Evolutionary conservation across 2,888 invertebrate species (phyloP).

Genomic region (Napeogenes inachia): DNA sequence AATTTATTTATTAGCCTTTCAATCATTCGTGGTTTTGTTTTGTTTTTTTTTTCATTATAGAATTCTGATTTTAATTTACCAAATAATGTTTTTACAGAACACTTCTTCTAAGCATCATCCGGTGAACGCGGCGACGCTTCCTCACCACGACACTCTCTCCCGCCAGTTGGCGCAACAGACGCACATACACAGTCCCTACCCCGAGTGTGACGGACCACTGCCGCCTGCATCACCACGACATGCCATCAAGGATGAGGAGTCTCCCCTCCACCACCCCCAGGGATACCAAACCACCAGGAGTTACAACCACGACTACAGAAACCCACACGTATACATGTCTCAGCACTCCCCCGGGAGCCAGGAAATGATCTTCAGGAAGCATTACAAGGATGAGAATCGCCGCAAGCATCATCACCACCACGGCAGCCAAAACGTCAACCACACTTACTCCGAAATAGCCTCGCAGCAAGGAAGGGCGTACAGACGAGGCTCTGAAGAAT

Average conservation of each 20-base stretch:
- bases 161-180: slow-evolving; percentile 68
- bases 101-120: slow-evolving; percentile 89
- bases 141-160: slow-evolving; percentile 79
- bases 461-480: slow-evolving; percentile 70
- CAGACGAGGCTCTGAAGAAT: slow-evolving; percentile 75
- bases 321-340: slow-evolving; percentile 71
- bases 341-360: slow-evolving; percentile 71
- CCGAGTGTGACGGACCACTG: slow-evolving; percentile 69
- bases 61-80: not conserved
- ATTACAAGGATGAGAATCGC: slow-evolving; percentile 66
- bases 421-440: slow-evolving; percentile 80
- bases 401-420: slow-evolving; percentile 72
- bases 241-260: slow-evolving; percentile 63
- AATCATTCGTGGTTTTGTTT: slow-evolving; percentile 11
- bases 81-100: slow-evolving; percentile 77
- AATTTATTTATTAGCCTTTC: slow-evolving; percentile 12
- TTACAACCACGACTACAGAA: slow-evolving; percentile 70
- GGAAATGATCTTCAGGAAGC: slow-evolving; percentile 69
- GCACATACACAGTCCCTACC: slow-evolving; percentile 75
- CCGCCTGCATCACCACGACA: slow-evolving; percentile 71
- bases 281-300: slow-evolving; percentile 69
- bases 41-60: not conserved
- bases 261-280: slow-evolving; percentile 61
- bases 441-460: slow-evolving; percentile 86
- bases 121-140: slow-evolving; percentile 82